These are phyloP conservation scores for Halesus radiatus DNA, from an alignment of 1,140 invertebrate genomes.

Conservation along the genomic window DNA sequence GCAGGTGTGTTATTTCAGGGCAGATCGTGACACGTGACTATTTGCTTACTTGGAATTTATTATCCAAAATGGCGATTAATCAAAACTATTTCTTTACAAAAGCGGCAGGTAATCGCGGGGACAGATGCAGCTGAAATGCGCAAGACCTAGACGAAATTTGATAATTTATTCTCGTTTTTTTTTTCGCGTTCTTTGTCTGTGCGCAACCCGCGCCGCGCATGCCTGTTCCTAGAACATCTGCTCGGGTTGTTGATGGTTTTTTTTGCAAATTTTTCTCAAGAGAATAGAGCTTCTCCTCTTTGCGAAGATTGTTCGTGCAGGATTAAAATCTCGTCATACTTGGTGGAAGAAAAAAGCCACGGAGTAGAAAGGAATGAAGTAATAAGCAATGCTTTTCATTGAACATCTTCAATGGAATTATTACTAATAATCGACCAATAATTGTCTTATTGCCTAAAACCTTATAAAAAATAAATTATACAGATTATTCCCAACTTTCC, in stretches of 20 bases:
- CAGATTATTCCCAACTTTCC: too few species aligned
- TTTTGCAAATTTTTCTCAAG: conserved; percentile 21
- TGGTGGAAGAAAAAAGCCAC: background rate
- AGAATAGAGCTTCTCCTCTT: conserved; percentile 8
- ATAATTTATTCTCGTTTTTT: conserved; percentile 32
- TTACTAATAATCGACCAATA: too few species aligned
- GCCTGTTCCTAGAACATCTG: background rate
- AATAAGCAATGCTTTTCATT: background rate
- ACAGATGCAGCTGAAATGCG: background rate
- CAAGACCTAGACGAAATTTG: conserved; percentile 2
- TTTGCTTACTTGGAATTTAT: background rate
- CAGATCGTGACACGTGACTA: background rate
- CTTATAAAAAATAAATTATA: too few species aligned
- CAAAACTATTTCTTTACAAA: background rate
- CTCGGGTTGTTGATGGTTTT: conserved; percentile 4
- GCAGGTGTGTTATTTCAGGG: background rate
- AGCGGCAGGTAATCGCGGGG: background rate
- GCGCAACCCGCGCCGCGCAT: conserved; percentile 11
- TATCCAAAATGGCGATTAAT: conserved; percentile 9
- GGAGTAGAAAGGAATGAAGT: conserved; percentile 13
- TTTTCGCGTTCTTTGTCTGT: background rate
- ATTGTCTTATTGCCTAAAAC: too few species aligned
- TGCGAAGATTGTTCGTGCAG: background rate
- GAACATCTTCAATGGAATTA: background rate
- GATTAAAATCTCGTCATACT: background rate